A percentile compares a stretch with the other conserved stretches of the same genome.
Evolutionary conservation across 2,888 invertebrate species (phyloP).

Genomic region (Drosophila formosana): DNA sequence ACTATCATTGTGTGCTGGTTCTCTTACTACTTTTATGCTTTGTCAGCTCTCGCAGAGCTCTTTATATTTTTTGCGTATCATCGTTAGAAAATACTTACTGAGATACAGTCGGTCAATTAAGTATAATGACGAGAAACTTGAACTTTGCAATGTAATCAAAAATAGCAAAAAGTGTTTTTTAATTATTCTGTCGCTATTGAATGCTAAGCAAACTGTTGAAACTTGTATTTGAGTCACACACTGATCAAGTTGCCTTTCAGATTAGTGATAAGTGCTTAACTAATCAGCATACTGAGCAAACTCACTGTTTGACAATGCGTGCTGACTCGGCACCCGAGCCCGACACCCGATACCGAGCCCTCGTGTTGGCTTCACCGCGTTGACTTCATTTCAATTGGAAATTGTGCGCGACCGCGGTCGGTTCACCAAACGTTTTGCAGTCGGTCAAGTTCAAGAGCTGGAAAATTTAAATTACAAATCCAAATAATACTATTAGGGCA

Average conservation of each 20-base stretch:
- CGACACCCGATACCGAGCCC: neutral
- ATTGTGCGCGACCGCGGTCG: slow-evolving; percentile 56
- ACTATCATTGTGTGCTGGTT: slow-evolving; percentile 20
- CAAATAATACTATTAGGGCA: slow-evolving; percentile 3
- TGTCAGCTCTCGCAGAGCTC: slow-evolving; percentile 4
- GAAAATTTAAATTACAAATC: slow-evolving; percentile 56
- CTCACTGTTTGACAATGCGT: slow-evolving; percentile 47
- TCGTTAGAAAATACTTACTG: slow-evolving; percentile 36
- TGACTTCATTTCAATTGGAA: slow-evolving; percentile 76
- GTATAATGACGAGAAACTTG: neutral
- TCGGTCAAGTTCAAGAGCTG: slow-evolving; percentile 48
- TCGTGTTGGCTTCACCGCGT: slow-evolving; percentile 46
- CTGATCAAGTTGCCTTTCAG: neutral
- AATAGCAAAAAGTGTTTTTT: neutral
- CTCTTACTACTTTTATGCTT: slow-evolving; percentile 18
- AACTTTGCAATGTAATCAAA: neutral
- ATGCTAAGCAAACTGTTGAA: neutral
- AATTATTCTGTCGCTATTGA: neutral
- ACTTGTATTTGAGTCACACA: neutral
- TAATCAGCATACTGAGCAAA: slow-evolving; percentile 30
- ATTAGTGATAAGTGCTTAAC: neutral
- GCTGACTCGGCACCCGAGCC: slow-evolving; percentile 41
- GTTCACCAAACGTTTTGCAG: slow-evolving; percentile 46
- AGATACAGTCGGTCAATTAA: slow-evolving; percentile 25
- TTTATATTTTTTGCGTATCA: slow-evolving; percentile 44